Percentiles rank a stretch among this genome's conserved stretches.
Evolutionary conservation across 2,797 vertebrate species (phyloP).

Genomic region (Microctenopoma steveboyesi): DNA sequence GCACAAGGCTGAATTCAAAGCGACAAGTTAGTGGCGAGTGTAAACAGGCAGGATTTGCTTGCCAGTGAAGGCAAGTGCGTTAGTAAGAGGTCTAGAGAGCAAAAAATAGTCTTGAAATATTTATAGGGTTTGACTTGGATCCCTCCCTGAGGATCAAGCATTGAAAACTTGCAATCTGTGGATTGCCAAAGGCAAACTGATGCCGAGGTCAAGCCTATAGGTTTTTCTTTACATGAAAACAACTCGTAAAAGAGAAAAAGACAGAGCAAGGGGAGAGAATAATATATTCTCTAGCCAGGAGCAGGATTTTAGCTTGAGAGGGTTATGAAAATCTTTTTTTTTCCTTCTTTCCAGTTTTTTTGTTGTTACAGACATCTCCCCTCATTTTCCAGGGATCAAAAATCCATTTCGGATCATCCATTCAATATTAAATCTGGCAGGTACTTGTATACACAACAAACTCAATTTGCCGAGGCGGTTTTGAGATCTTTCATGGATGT

Average conservation of each 20-base stretch:
- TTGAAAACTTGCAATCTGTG: constrained; percentile 86
- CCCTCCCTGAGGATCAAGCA: constrained; percentile 83
- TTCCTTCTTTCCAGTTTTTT: constrained; percentile 52
- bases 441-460: constrained; percentile 87
- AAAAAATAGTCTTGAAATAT: constrained; percentile 88
- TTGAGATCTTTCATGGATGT: constrained; percentile 85
- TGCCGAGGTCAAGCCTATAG: constrained; percentile 88
- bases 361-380: constrained; percentile 83
- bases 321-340: constrained; percentile 79
- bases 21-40: constrained; percentile 70
- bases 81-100: constrained; percentile 77
- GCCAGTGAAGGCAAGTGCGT: constrained; percentile 67
- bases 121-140: constrained; percentile 89
- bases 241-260: constrained; percentile 83
- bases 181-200: constrained; percentile 86
- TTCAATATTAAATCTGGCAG: constrained; percentile 90
- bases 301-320: constrained; percentile 83
- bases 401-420: constrained; percentile 86
- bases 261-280: constrained; percentile 63
- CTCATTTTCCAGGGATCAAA: constrained; percentile 88
- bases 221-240: constrained; percentile 91
- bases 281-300: constrained; percentile 82
- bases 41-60: constrained; percentile 65
- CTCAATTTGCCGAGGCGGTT: constrained; percentile 86
- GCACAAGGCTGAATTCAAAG: constrained; percentile 69